A percentile compares a stretch with the other conserved stretches of the same genome.
Evolutionary conservation across 2,888 invertebrate genomes (phyloP).

Genomic region (Drosophila borborema): DNA sequence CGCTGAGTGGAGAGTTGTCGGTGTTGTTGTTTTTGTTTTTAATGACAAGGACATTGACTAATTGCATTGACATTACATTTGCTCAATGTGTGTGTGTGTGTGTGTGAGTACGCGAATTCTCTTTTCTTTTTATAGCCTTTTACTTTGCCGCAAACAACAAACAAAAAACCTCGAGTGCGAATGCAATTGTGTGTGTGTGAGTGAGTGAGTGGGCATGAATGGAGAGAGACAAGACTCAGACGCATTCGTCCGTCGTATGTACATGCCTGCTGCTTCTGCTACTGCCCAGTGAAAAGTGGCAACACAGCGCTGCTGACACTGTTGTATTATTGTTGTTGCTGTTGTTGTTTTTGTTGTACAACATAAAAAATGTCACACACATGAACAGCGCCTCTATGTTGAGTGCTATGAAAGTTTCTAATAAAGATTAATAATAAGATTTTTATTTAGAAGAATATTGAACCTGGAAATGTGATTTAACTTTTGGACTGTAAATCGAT

Average conservation of each 20-base stretch:
- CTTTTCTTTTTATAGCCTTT: slow-evolving; percentile 72
- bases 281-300: slow-evolving; percentile 68
- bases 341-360: slow-evolving; percentile 28
- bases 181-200: slow-evolving; percentile 16
- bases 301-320: slow-evolving; percentile 61
- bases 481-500: slow-evolving; percentile 31
- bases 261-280: slow-evolving; percentile 25
- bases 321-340: slow-evolving; percentile 5
- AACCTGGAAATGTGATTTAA: background rate
- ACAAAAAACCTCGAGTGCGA: slow-evolving; percentile 31
- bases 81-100: slow-evolving; percentile 30
- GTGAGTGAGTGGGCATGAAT: slow-evolving; percentile 62
- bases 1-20: slow-evolving; percentile 17
- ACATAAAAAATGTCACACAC: slow-evolving; percentile 45
- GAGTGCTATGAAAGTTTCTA: slow-evolving; percentile 10
- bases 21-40: slow-evolving; percentile 25
- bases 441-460: slow-evolving; percentile 21
- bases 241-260: slow-evolving; percentile 8
- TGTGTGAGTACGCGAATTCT: slow-evolving; percentile 45
- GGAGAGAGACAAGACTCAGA: slow-evolving; percentile 41
- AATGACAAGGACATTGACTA: slow-evolving; percentile 81
- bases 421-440: background rate
- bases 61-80: slow-evolving; percentile 82
- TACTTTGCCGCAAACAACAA: slow-evolving; percentile 66
- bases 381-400: slow-evolving; percentile 1